Evolutionary conservation across 2,888 invertebrate species (phyloP).

Genomic region (Piscicola geometra): DNA sequence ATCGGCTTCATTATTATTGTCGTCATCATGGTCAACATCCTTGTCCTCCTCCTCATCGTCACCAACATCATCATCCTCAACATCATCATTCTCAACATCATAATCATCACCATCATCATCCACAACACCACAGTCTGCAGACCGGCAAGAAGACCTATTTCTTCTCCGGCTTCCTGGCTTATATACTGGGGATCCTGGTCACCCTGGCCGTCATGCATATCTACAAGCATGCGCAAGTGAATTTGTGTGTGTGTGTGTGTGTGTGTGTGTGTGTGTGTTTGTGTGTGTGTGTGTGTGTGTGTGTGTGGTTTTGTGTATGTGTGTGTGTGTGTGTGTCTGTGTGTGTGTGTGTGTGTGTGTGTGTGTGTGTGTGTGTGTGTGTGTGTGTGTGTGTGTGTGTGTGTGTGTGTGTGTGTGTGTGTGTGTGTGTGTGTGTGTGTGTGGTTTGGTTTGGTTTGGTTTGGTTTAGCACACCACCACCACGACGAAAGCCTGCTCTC

Average conservation of each 20-base stretch:
- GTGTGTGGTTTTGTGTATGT: no score
- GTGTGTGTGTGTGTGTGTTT: no score
- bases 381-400: no score
- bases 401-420: no score
- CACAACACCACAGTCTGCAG: conserved; percentile 46
- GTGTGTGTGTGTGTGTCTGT: no score
- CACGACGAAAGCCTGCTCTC: conserved; percentile 72
- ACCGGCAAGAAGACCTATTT: conserved; percentile 61
- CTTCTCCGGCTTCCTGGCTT: conserved; percentile 83
- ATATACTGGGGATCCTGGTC: conserved; percentile 82
- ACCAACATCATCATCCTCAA: conserved; percentile 99
- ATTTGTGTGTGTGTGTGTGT: no score
- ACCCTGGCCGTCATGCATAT: conserved; percentile 97
- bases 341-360: no score
- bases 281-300: no score
- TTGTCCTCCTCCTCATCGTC: conserved; percentile 96
- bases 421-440: no score
- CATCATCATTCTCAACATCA: conserved; percentile 89
- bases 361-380: no score
- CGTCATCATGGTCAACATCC: conserved; percentile 78
- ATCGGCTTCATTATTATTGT: conserved; percentile 75
- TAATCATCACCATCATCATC: conserved; percentile 76
- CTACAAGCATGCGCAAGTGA: conserved; percentile 80
- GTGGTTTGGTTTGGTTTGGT: no score
- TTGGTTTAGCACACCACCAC: no score